Evolutionary conservation across 2,797 vertebrate genomes (phyloP).

Genomic region (Falco novaeseelandiae): DNA sequence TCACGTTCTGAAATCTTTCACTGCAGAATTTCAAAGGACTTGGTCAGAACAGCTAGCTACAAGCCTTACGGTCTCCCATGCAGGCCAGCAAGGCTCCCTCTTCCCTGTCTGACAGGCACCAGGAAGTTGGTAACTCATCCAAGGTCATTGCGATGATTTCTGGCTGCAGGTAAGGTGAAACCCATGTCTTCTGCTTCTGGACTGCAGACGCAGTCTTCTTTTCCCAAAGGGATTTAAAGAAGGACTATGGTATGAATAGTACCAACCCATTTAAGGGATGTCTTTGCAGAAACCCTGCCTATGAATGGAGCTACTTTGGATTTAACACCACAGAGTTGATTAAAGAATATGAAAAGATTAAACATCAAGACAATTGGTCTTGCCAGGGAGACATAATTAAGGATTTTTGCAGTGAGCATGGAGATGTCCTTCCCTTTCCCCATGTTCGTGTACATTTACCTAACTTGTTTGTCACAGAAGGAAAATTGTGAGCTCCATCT

Average conservation of each 20-base stretch:
- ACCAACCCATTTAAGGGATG: neutral
- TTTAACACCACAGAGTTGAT: neutral
- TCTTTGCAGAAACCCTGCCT: neutral
- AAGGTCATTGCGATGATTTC: neutral
- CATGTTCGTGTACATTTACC: neutral
- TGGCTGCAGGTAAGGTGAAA: neutral
- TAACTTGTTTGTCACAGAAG: neutral
- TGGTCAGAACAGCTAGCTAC: neutral
- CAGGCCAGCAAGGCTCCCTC: neutral
- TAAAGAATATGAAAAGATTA: neutral
- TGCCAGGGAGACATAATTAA: neutral
- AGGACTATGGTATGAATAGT: neutral
- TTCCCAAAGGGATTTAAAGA: neutral
- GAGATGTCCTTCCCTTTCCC: neutral
- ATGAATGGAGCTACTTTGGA: neutral
- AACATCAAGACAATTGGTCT: neutral
- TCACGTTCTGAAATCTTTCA: neutral
- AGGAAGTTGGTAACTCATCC: neutral
- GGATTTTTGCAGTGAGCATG: neutral
- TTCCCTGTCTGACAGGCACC: neutral
- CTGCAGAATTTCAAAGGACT: neutral
- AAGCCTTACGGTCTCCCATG: neutral
- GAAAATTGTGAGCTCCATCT: neutral
- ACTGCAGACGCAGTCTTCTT: neutral
- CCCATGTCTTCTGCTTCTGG: neutral